Percentiles rank a stretch among this genome's conserved stretches.
phyloP scores from a whole-genome alignment of 2,797 vertebrate species.

The Sebastes hopkinsi region DNA sequence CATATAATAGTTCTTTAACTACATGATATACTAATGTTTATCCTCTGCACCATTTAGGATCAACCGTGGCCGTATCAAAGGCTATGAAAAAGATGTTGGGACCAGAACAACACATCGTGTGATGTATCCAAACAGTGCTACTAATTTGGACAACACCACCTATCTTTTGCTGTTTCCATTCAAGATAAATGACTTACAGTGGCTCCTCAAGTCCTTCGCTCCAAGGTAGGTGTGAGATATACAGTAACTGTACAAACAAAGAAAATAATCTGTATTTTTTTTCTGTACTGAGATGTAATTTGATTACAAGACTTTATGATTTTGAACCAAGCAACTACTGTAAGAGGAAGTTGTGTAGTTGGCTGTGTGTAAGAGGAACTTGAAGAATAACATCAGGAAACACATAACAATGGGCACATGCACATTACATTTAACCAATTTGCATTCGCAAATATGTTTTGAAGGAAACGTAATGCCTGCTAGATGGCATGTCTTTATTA shows the following conservation, averaged over 20 bases:
- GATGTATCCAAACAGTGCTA: slow-evolving; percentile 43
- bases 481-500: no score
- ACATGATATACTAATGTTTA: background rate
- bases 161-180: slow-evolving; percentile 38
- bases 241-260: background rate
- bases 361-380: no score
- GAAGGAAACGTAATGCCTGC: no score
- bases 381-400: no score
- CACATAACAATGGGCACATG: no score
- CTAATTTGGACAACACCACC: slow-evolving; percentile 20
- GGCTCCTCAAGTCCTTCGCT: slow-evolving; percentile 8
- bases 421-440: no score
- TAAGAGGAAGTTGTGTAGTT: no score
- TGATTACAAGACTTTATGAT: no score
- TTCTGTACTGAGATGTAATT: no score
- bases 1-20: background rate
- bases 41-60: slow-evolving; percentile 26
- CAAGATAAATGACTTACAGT: slow-evolving; percentile 30
- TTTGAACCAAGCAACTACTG: no score
- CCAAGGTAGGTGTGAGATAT: slow-evolving; percentile 4
- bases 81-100: slow-evolving; percentile 44
- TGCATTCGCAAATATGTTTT: no score
- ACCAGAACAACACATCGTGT: slow-evolving; percentile 42
- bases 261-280: no score
- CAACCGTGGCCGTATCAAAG: slow-evolving; percentile 4